Conservation (phyloP, 2,797 vertebrate genomes). For the Danio tinwini region DNA sequence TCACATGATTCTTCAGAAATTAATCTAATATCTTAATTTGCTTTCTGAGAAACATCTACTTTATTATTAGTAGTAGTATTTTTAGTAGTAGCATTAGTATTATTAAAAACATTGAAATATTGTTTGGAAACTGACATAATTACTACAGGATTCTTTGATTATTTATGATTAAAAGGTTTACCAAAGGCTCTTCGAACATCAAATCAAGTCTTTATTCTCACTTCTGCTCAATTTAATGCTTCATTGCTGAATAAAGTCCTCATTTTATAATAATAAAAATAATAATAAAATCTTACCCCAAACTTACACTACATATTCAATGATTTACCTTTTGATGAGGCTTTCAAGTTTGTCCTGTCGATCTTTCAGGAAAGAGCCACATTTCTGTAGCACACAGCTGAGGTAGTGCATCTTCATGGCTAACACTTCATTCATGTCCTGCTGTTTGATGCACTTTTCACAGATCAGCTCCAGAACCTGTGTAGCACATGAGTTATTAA, state of each 20-base stretch:
- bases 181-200: not conserved
- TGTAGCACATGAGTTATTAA: not conserved
- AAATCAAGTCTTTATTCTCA: not conserved
- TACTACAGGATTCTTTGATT: too few relatives aligned
- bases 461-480: slow-evolving; percentile 94
- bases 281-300: too few relatives aligned
- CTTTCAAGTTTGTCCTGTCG: slow-evolving; percentile 88
- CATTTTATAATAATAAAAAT: too few relatives aligned
- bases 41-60: not conserved
- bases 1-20: not conserved
- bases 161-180: too few relatives aligned
- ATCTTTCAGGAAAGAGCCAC: slow-evolving; percentile 86
- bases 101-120: too few relatives aligned
- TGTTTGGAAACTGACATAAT: too few relatives aligned
- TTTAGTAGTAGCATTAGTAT: too few relatives aligned
- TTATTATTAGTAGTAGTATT: too few relatives aligned
- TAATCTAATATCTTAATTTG: not conserved
- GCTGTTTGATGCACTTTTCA: slow-evolving; percentile 97
- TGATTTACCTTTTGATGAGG: slow-evolving; percentile 87
- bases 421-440: slow-evolving; percentile 97
- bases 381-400: slow-evolving; percentile 93
- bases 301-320: not conserved
- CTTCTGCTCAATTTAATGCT: not conserved
- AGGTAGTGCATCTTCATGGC: slow-evolving; percentile 99
- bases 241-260: not conserved